phyloP scores from a whole-genome alignment of 2,888 invertebrate species.

The Platycnemis pennipes region DNA sequence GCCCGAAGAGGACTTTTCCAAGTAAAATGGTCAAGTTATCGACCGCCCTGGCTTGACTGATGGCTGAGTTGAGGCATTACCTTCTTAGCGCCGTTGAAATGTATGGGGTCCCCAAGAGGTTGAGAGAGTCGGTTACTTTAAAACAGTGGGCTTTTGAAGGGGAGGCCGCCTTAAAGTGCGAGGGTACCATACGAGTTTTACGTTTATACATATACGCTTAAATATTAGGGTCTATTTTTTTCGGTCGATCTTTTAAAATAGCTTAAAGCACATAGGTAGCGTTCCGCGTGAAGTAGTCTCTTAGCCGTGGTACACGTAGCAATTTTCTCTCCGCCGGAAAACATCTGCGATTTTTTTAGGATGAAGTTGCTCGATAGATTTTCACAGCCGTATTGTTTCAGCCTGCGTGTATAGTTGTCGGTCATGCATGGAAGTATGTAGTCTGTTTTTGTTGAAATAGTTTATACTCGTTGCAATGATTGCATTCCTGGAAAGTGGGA shows the following conservation, averaged over 20 bases:
- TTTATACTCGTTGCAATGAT: too few relatives aligned
- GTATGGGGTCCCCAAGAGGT: background rate
- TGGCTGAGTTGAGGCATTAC: conserved; percentile 28
- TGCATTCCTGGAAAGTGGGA: too few relatives aligned
- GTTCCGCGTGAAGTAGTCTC: background rate
- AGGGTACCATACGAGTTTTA: conserved; percentile 7
- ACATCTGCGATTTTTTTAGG: background rate
- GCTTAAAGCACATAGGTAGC: background rate
- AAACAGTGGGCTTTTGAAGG: conserved; percentile 26
- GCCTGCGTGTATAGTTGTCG: too few relatives aligned
- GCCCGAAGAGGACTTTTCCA: background rate
- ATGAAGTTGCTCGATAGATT: background rate
- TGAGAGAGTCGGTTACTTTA: background rate
- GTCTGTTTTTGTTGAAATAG: too few relatives aligned
- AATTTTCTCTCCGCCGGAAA: background rate
- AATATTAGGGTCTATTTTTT: background rate
- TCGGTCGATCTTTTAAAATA: background rate
- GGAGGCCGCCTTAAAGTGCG: conserved; percentile 39
- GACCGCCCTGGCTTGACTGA: conserved; percentile 3
- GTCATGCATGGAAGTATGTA: too few relatives aligned
- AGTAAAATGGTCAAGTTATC: conserved; percentile 28
- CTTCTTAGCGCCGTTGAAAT: background rate
- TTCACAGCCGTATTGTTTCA: too few relatives aligned
- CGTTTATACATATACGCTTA: background rate
- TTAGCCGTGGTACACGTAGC: background rate